A percentile compares a stretch with the other conserved stretches of the same genome.
These are phyloP conservation scores for Cacatua alba DNA, from an alignment of 2,113 vertebrate genomes.

Conservation along the genomic window DNA sequence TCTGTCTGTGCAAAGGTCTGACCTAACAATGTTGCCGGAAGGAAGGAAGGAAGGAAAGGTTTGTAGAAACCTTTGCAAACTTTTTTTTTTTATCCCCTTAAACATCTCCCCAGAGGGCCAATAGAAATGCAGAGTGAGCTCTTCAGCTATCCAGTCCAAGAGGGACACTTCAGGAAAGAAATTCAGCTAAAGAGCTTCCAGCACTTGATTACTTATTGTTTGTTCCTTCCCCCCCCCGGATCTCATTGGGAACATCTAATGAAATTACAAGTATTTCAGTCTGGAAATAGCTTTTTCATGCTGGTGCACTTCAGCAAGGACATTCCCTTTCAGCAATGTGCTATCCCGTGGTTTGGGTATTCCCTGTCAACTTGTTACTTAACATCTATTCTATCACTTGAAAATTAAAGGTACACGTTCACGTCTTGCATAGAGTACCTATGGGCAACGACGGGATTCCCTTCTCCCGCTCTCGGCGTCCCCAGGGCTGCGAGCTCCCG, in stretches of 20 bases:
- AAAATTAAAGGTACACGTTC: slow-evolving; percentile 18
- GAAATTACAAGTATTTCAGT: slow-evolving; percentile 41
- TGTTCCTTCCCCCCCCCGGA: neutral
- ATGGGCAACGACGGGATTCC: neutral
- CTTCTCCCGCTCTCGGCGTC: neutral
- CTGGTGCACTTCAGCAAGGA: neutral
- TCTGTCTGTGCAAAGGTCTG: slow-evolving; percentile 52
- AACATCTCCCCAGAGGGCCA: slow-evolving; percentile 6
- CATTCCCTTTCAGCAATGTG: neutral
- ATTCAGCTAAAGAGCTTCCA: slow-evolving; percentile 58
- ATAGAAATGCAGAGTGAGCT: neutral
- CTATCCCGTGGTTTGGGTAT: neutral
- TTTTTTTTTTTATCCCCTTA: slow-evolving; percentile 5
- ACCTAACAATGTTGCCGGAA: slow-evolving; percentile 33
- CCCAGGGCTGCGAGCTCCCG: neutral
- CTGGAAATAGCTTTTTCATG: slow-evolving; percentile 2
- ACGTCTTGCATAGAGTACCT: neutral
- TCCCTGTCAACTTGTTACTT: neutral
- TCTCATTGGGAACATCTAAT: slow-evolving; percentile 47
- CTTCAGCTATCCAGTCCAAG: slow-evolving; percentile 35
- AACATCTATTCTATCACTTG: neutral
- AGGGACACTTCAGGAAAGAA: slow-evolving; percentile 45
- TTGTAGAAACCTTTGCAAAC: slow-evolving; percentile 33
- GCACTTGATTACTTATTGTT: slow-evolving; percentile 53
- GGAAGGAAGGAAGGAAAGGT: slow-evolving; percentile 48